Percentiles rank a stretch among this genome's conserved stretches.
phyloP scores from a whole-genome alignment of 2,797 vertebrate genomes.

The Decapterus maruadsi region DNA sequence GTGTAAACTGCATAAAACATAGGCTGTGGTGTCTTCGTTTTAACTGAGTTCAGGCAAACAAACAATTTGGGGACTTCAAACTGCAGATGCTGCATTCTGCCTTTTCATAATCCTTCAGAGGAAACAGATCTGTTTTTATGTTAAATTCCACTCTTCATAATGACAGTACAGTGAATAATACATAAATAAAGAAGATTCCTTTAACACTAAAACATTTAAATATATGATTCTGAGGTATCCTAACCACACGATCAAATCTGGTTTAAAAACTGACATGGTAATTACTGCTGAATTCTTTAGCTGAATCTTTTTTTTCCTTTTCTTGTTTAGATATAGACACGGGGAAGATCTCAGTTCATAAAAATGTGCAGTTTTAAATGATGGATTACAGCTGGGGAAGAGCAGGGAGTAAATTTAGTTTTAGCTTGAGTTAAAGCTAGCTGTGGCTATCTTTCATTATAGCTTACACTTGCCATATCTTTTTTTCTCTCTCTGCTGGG shows the following conservation, averaged over 20 bases:
- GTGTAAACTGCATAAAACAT: conserved; percentile 7
- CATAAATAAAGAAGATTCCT: too few species aligned
- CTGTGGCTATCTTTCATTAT: neutral
- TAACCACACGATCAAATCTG: too few species aligned
- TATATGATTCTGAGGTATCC: too few species aligned
- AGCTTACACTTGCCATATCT: neutral
- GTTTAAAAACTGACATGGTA: too few species aligned
- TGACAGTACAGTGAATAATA: too few species aligned
- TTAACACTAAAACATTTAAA: too few species aligned
- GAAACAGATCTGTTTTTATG: neutral
- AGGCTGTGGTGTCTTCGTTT: neutral
- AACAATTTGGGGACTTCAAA: neutral
- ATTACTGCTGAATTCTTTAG: too few species aligned
- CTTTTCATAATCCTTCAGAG: neutral
- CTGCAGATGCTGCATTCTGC: neutral
- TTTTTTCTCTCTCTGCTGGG: neutral
- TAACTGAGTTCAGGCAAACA: conserved; percentile 8
- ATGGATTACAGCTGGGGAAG: neutral
- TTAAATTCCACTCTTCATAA: too few species aligned
- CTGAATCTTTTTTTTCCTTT: too few species aligned
- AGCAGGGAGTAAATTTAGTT: neutral
- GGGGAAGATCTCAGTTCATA: neutral
- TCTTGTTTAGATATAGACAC: too few species aligned
- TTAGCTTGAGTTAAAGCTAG: neutral
- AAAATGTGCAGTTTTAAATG: neutral